Percentiles rank a stretch among this genome's conserved stretches.
phyloP scores from a whole-genome alignment of 1,140 invertebrate genomes.

The Sweltsa coloradensis region DNA sequence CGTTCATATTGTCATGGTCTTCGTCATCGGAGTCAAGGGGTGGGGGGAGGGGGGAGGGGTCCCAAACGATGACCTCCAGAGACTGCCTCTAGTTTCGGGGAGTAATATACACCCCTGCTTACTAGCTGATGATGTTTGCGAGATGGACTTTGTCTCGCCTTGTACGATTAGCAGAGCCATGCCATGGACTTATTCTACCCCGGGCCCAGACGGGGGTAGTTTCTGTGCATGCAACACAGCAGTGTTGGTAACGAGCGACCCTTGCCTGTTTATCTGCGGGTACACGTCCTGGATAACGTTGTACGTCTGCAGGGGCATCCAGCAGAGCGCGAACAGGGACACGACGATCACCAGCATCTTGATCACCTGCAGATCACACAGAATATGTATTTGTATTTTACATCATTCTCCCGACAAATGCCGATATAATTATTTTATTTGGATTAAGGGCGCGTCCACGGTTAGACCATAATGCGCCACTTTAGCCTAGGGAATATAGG shows the following conservation, averaged over 20 bases:
- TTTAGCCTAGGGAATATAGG: too few relatives aligned
- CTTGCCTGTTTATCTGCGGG: conserved; percentile 57
- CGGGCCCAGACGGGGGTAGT: neutral
- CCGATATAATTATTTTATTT: neutral
- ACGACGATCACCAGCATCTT: conserved; percentile 77
- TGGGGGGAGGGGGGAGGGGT: too few relatives aligned
- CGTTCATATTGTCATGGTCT: too few relatives aligned
- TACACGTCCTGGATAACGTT: conserved; percentile 55
- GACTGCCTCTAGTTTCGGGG: too few relatives aligned
- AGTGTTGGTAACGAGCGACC: conserved; percentile 15
- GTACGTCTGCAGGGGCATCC: conserved; percentile 68
- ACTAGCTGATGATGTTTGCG: neutral
- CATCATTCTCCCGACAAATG: neutral
- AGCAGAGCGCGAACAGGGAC: conserved; percentile 63
- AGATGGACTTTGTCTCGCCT: neutral
- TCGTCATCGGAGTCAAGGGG: too few relatives aligned
- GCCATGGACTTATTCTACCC: neutral
- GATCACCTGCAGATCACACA: conserved; percentile 48
- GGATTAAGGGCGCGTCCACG: too few relatives aligned
- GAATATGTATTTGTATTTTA: neutral
- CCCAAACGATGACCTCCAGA: too few relatives aligned
- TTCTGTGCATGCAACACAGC: neutral
- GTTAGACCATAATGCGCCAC: too few relatives aligned
- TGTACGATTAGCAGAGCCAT: neutral
- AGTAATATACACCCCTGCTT: too few relatives aligned